Evolutionary conservation across 2,888 invertebrate species (phyloP), one percentile per base, ranked within the genome.

Genomic region (Polylopha cassiicola): DNA sequence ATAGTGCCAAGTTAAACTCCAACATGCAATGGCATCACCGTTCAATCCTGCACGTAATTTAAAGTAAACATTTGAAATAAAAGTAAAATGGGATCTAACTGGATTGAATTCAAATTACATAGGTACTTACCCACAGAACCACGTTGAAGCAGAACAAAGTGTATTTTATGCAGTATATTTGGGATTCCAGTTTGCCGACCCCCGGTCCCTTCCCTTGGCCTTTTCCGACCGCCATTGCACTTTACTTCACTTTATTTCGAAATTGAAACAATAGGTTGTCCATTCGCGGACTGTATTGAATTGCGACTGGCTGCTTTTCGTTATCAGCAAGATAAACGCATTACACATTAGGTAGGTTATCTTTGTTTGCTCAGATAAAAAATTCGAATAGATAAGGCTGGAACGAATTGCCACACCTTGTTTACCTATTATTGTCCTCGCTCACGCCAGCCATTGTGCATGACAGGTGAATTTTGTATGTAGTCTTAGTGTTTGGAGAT

Each of bases 71-170:
- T 23, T 42, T 37, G 36, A 39, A 32, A 32, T 37, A 23, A 34
- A 29, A 34, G 14, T 9, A 23, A 8, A 13, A 41, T 24, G 26
- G 16, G 26, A 10, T 36, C 24, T 20, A 26, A 15, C 16, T 8
- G 29, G 4, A 18, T 20, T 8, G 34, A 9, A 13, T 24, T 16
- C 20, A 16, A 29, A n/a, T n/a, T n/a, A n/a, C n/a, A n/a, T n/a
- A n/a, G n/a, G n/a, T 46, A 89, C 92, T 89, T 70, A 93, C 94
- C 92, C 92, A 93, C 58, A 92, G 77, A 33, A 95, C 87, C 33
- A 93, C 89, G 69, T 94, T 95, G 73, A 93, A 90, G 63, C 92
- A 94, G 60, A 95, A 91, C 48, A 95, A 79, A 28, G 92, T 91
- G 74, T 93, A 95, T 75, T 94, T 95, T 48, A 95, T 88, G 64